Conservation (phyloP, 2,888 invertebrate genomes). For the Neoscelio sp. region DNA sequence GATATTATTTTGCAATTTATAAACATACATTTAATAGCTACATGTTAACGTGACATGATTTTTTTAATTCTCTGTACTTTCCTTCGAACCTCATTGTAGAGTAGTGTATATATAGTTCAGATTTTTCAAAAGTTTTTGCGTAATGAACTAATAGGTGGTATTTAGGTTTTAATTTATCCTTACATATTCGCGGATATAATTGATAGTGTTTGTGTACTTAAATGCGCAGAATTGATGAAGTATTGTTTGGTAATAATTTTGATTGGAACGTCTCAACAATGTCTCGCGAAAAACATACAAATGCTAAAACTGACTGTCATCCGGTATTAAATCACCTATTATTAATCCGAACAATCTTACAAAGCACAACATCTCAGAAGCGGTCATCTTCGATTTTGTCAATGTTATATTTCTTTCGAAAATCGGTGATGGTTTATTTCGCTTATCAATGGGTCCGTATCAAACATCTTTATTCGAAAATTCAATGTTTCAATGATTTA, state of each 20-base stretch:
- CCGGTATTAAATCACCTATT: neutral
- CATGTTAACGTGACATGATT: no score
- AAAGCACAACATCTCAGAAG: constrained; percentile 2
- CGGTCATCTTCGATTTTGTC: neutral
- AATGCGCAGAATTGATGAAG: neutral
- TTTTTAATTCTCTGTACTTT: no score
- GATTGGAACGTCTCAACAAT: neutral
- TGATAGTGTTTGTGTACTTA: neutral
- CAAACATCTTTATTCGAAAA: neutral
- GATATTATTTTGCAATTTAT: no score
- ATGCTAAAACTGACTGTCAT: neutral
- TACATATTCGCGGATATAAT: neutral
- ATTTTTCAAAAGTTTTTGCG: no score
- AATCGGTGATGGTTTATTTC: neutral
- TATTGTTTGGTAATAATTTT: neutral
- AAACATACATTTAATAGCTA: no score
- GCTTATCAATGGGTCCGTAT: neutral
- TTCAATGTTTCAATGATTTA: neutral
- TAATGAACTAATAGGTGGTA: no score
- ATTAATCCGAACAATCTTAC: constrained; percentile 4
- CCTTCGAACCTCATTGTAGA: no score
- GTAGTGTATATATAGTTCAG: no score
- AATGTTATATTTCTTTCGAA: neutral
- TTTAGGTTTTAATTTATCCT: neutral
- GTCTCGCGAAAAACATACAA: neutral